Base-by-base conservation (phyloP, 2,797 vertebrate species). In the Lagodon rhomboides region DNA sequence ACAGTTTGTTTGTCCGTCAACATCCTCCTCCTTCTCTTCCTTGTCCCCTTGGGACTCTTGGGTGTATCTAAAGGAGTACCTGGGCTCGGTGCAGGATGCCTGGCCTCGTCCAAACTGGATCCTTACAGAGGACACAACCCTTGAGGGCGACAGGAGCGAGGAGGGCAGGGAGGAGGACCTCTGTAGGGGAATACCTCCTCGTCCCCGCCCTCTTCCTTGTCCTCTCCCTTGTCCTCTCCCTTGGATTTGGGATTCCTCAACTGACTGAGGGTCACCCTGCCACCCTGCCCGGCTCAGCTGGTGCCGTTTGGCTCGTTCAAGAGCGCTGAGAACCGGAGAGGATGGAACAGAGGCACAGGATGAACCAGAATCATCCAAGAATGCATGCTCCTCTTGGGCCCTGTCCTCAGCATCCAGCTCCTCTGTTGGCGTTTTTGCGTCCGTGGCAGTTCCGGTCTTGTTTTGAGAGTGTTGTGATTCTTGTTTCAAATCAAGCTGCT, bases 91-190 rank as follows among this genome's bases (percentile, higher is more conserved):
- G 82, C 96, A 97, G 25, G 95, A 90, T 0, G 92, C 92, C 68
- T 96, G 93, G 12, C 97, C 97, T 15, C 93, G 94, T 63, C 95
- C 93, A 16, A 99, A 90, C 67, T 96, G 96, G 68, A 99, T 96
- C 46, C 96, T 97, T 75, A 99, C 93, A 3, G 97, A 97, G 30
- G 98, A 98, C 50, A 99, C 97, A 0, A 98, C 96, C 70, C 92
- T 96, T 12, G 96, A 85, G 0, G 97, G 97, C 44, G 85, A 96
- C 51, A 97, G 80, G 22, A 97, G 75, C 0, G 97, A 95, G 50
- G 94, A 87, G 3, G 98, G 97, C 65, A 99, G 91, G 15, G 98
- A 99, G 68, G 96, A 97, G 74, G 98, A 97, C 54, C 98, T 95
- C 83, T 95, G 93, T 9, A 99, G 83, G 17, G 96, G 96, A 83